These are phyloP conservation scores for Therioaphis trifolii DNA, from an alignment of 2,888 invertebrate genomes.

Conservation along the genomic window DNA sequence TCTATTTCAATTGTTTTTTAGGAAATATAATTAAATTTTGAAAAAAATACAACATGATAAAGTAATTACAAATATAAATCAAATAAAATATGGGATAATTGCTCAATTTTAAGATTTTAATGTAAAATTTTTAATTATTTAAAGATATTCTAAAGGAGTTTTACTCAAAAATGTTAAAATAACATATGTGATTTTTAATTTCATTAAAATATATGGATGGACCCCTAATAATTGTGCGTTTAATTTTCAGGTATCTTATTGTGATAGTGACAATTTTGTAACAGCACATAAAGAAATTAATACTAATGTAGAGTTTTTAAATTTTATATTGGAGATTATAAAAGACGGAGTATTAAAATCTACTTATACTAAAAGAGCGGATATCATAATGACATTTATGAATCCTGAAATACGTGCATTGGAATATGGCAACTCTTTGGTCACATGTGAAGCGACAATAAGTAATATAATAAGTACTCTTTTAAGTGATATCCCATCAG, in stretches of 20 bases:
- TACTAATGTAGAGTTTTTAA: background rate
- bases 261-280: background rate
- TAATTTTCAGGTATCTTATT: conserved; percentile 3
- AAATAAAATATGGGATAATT: too few relatives aligned
- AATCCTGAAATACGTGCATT: background rate
- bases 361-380: background rate
- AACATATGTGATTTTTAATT: too few relatives aligned
- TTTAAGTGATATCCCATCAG: background rate
- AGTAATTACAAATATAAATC: too few relatives aligned
- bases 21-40: too few relatives aligned
- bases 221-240: too few relatives aligned
- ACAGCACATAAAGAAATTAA: background rate
- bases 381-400: background rate
- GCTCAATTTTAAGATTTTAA: too few relatives aligned
- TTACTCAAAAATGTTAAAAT: too few relatives aligned
- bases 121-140: too few relatives aligned
- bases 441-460: background rate
- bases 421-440: background rate
- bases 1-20: too few relatives aligned
- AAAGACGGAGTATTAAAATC: background rate
- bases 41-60: too few relatives aligned
- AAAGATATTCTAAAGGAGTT: too few relatives aligned
- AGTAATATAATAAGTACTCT: background rate
- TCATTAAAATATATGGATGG: too few relatives aligned
- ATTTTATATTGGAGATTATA: background rate